A percentile compares a stretch with the other conserved stretches of the same genome.
Conservation (phyloP, 2,113 vertebrate genomes). For the Saguinus midas region DNA sequence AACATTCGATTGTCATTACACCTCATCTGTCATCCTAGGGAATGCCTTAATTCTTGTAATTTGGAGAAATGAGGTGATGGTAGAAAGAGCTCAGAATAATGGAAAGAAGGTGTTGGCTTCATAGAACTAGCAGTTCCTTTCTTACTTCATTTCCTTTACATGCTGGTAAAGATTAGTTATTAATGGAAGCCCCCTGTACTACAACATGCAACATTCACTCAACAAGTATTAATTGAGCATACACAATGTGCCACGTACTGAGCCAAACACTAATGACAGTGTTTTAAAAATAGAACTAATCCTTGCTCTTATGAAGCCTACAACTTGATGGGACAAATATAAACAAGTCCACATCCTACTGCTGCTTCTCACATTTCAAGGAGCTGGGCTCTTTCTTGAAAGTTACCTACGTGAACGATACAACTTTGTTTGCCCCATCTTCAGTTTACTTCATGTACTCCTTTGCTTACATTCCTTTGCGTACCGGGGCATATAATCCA, state of each 20-base stretch:
- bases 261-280: not conserved
- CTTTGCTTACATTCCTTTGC: not conserved
- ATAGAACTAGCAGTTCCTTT: slow-evolving; percentile 44
- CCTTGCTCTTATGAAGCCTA: not conserved
- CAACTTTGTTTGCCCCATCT: not conserved
- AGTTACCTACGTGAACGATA: not conserved
- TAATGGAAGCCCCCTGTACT: not conserved
- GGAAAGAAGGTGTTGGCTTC: slow-evolving; percentile 65
- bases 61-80: slow-evolving; percentile 74
- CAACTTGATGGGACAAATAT: not conserved
- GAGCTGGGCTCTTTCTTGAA: not conserved
- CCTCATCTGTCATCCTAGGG: slow-evolving; percentile 70
- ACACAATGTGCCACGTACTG: not conserved
- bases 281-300: not conserved
- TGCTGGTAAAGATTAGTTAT: slow-evolving; percentile 4
- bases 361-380: not conserved
- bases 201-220: not conserved
- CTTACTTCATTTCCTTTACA: slow-evolving; percentile 52
- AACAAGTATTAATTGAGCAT: not conserved
- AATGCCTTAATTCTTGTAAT: slow-evolving; percentile 66
- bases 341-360: not conserved
- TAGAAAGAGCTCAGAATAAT: slow-evolving; percentile 59
- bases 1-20: slow-evolving; percentile 48
- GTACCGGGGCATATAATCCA: not conserved
- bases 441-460: not conserved